Evolutionary conservation across 2,888 invertebrate genomes (phyloP).

Genomic region (Metallyticus violacea): DNA sequence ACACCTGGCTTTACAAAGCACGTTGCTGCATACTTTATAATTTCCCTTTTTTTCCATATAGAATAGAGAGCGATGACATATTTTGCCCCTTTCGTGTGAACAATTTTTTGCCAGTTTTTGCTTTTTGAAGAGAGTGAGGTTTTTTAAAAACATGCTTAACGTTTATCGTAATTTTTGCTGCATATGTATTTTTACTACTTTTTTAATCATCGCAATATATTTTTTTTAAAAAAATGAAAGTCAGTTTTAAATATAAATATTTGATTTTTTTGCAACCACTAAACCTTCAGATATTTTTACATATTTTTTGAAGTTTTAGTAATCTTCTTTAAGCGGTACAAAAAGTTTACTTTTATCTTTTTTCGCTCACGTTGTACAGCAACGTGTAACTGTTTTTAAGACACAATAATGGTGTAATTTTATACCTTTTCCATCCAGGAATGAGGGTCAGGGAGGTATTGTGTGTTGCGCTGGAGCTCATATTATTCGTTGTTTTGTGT

Average conservation of each 20-base stretch:
- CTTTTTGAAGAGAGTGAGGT: background rate
- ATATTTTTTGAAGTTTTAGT: background rate
- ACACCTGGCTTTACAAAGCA: background rate
- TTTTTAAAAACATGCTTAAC: background rate
- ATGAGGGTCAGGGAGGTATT: background rate
- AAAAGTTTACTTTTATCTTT: background rate
- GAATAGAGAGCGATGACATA: background rate
- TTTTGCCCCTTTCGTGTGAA: background rate
- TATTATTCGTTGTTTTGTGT: background rate
- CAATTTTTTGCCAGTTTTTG: background rate
- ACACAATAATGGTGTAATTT: conserved; percentile 43
- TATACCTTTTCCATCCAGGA: conserved; percentile 54
- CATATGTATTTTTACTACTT: background rate
- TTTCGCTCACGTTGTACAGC: background rate
- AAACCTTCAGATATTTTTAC: background rate
- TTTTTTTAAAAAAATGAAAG: background rate
- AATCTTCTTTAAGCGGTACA: background rate
- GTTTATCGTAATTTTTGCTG: background rate
- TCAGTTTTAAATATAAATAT: background rate
- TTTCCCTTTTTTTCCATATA: background rate
- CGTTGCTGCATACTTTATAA: background rate
- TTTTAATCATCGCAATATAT: background rate
- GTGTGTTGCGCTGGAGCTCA: background rate
- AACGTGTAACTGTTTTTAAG: conserved; percentile 10
- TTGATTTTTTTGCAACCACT: background rate